phyloP scores from a whole-genome alignment of 2,113 vertebrate genomes.

The Nothocercus nigrocapillus region DNA sequence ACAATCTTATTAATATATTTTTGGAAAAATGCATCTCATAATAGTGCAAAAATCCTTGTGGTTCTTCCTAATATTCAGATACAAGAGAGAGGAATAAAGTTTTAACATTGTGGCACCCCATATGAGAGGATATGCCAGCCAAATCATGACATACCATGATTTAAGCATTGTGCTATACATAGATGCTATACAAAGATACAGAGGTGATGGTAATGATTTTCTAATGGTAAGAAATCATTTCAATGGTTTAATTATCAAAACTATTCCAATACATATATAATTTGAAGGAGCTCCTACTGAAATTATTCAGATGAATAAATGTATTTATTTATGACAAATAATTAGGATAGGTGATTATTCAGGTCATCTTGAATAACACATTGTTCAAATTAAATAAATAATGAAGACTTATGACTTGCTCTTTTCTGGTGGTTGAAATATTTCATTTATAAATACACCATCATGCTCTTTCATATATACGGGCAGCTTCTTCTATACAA shows the following conservation, averaged over 20 bases:
- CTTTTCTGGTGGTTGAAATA: background rate
- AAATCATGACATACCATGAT: background rate
- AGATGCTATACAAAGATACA: background rate
- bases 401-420: background rate
- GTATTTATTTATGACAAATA: background rate
- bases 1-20: background rate
- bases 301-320: background rate
- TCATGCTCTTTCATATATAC: background rate
- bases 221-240: background rate
- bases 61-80: background rate
- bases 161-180: background rate
- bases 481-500: background rate
- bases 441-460: conserved; percentile 5
- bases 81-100: background rate
- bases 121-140: background rate
- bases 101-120: background rate
- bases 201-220: background rate
- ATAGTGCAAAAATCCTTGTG: background rate
- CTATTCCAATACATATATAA: background rate
- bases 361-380: background rate
- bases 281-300: background rate
- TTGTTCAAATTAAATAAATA: background rate
- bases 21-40: background rate
- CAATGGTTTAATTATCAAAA: background rate
- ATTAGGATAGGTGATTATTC: background rate